These are phyloP conservation scores for Biston stratarius DNA, from an alignment of 2,888 invertebrate genomes.

Conservation along the genomic window DNA sequence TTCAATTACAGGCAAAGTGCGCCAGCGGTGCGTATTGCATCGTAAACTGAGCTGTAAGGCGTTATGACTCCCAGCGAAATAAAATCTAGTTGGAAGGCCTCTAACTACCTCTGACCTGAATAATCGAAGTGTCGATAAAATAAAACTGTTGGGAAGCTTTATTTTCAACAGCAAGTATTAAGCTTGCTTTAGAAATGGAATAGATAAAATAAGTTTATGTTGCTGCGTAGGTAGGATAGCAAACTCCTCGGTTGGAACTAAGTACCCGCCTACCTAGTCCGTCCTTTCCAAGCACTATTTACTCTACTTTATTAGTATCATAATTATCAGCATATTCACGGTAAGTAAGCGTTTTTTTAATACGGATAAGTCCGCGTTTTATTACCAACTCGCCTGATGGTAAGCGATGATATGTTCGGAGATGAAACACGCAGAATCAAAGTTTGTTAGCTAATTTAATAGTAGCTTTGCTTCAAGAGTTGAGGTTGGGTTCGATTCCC, in stretches of 20 bases:
- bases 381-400: too few species aligned
- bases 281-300: neutral
- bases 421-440: too few species aligned
- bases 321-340: neutral
- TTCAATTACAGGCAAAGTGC: constrained; percentile 82
- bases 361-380: too few species aligned
- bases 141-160: constrained; percentile 46
- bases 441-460: too few species aligned
- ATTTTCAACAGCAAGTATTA: constrained; percentile 27
- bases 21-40: constrained; percentile 76
- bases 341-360: too few species aligned
- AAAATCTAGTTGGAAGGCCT: constrained; percentile 58
- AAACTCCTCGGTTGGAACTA: neutral
- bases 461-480: too few species aligned
- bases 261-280: neutral
- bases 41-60: constrained; percentile 75
- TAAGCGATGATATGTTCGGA: too few species aligned
- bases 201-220: constrained; percentile 9
- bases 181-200: constrained; percentile 8
- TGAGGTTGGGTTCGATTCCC: too few species aligned
- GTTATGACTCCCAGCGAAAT: constrained; percentile 70
- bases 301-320: neutral
- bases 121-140: constrained; percentile 54
- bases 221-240: constrained; percentile 3
- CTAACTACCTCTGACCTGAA: constrained; percentile 65